These are phyloP conservation scores for Schizotus pectinicornis DNA, from an alignment of 2,888 invertebrate species.

Conservation along the genomic window DNA sequence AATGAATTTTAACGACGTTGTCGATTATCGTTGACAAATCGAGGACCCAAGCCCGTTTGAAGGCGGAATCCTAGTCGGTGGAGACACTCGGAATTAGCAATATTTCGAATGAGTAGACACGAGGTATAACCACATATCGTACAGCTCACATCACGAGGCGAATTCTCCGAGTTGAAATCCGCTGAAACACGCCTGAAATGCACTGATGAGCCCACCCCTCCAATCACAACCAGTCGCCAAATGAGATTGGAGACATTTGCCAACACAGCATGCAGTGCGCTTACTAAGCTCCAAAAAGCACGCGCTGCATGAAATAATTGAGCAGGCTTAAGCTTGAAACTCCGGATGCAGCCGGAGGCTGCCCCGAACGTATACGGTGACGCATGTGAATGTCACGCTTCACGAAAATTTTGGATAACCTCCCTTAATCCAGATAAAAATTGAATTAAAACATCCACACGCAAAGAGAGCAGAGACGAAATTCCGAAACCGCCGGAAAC, in stretches of 20 bases:
- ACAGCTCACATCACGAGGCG: slow-evolving; percentile 32
- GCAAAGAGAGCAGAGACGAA: no score
- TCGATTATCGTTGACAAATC: neutral
- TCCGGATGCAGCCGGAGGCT: slow-evolving; percentile 8
- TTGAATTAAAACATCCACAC: no score
- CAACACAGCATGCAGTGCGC: slow-evolving; percentile 39
- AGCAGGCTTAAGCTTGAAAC: slow-evolving; percentile 26
- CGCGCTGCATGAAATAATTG: slow-evolving; percentile 29
- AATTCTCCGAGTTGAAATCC: slow-evolving; percentile 40
- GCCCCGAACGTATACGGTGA: no score
- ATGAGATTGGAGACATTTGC: slow-evolving; percentile 50
- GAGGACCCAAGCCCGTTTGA: no score
- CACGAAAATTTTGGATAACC: no score
- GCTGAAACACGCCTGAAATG: slow-evolving; percentile 42
- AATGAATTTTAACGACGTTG: slow-evolving; percentile 24
- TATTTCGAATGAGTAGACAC: neutral
- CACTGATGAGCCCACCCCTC: slow-evolving; percentile 41
- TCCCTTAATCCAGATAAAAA: no score
- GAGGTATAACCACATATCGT: slow-evolving; percentile 31
- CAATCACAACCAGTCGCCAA: slow-evolving; percentile 45
- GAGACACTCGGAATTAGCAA: slow-evolving; percentile 3
- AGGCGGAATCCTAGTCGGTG: no score
- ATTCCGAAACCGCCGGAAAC: no score
- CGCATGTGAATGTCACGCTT: no score
- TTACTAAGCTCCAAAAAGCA: slow-evolving; percentile 31